Conservation (phyloP, 2,113 vertebrate genomes). For the Salminus brasiliensis region DNA sequence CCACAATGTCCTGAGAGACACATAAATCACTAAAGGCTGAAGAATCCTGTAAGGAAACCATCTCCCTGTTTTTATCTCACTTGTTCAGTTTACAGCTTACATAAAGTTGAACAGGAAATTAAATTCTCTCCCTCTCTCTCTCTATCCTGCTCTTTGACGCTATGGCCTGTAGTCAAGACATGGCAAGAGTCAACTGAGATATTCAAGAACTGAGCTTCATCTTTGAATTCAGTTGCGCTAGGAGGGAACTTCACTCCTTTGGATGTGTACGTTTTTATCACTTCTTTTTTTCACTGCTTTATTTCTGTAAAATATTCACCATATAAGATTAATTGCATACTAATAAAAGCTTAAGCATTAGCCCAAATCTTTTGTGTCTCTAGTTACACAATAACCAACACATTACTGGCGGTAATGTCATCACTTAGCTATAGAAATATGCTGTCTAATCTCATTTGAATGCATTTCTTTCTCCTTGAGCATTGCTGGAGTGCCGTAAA, state of each 20-base stretch:
- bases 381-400: background rate
- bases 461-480: background rate
- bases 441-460: constrained; percentile 6
- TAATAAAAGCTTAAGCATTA: background rate
- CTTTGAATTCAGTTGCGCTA: background rate
- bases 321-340: too few relatives aligned
- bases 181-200: background rate
- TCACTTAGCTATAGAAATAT: background rate
- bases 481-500: background rate
- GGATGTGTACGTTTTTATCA: background rate
- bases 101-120: background rate
- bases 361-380: background rate
- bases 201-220: too few relatives aligned
- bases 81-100: background rate
- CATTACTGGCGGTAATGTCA: background rate
- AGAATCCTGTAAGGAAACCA: background rate
- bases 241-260: background rate
- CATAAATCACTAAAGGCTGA: background rate
- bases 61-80: background rate
- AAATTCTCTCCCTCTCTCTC: background rate
- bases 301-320: background rate
- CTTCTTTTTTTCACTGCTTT: background rate
- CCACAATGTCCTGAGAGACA: constrained; percentile 1
- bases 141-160: background rate
- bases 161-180: background rate